Conservation (phyloP, 2,888 invertebrate species). For the Drosophila acutilabella region DNA sequence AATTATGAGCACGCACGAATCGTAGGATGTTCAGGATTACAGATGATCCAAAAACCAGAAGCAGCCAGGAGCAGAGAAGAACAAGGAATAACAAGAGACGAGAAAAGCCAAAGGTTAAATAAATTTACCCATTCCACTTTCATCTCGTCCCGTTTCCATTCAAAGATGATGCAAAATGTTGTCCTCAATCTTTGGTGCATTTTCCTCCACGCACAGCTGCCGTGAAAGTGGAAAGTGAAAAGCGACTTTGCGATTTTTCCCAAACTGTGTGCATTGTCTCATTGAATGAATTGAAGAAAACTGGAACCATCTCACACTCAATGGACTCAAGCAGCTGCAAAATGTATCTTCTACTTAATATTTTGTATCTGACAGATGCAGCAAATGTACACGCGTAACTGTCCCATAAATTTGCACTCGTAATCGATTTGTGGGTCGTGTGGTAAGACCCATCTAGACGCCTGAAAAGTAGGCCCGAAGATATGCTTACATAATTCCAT, state of each 20-base stretch:
- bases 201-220: constrained; percentile 44
- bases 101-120: constrained; percentile 51
- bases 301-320: constrained; percentile 10
- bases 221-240: constrained; percentile 43
- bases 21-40: constrained; percentile 60
- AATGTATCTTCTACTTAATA: constrained; percentile 2
- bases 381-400: constrained; percentile 34
- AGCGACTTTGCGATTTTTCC: constrained; percentile 53
- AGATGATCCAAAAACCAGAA: constrained; percentile 54
- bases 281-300: constrained; percentile 32
- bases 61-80: constrained; percentile 23
- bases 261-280: constrained; percentile 33
- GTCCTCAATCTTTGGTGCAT: constrained; percentile 25
- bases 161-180: constrained; percentile 59
- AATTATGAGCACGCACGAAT: constrained; percentile 73
- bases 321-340: constrained; percentile 42
- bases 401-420: constrained; percentile 74
- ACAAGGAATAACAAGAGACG: neutral
- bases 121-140: constrained; percentile 11
- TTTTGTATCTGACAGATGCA: constrained; percentile 38
- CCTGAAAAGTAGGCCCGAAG: constrained; percentile 19
- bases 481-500: constrained; percentile 51
- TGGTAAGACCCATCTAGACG: constrained; percentile 11
- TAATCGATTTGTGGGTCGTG: constrained; percentile 52
- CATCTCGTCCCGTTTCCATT: constrained; percentile 1